Base-by-base conservation (phyloP, 2,797 vertebrate genomes). In the Loriculus beryllinus region DNA sequence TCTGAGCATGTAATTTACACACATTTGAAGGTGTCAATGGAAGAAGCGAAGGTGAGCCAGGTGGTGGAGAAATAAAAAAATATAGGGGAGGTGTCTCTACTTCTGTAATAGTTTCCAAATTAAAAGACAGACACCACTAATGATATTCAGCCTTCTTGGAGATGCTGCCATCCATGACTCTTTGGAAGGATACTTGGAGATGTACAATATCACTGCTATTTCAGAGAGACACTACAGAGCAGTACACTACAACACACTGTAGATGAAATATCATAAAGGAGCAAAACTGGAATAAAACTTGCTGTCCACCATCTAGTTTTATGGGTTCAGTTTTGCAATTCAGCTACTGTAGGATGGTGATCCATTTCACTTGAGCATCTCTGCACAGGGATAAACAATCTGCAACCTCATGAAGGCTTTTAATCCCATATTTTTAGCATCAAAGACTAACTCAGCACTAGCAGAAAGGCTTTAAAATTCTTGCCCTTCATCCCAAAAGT, bases 401-500 rank as follows among this genome's bases (percentile, higher is more conserved):
- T 52, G 31, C 89, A 86, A 10, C 60, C 45, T 69, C 63, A 42
- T 54, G n/a, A 83, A 96, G 79, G 57, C 31, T 92, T 93, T 90
- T 85, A 91, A 80, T 84, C 63, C 85, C 91, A 92, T 95, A 95
- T 94, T 97, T 97, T 97, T 97, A 94, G 77, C 59, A 97, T 94
- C 95, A 97, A 95, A 97, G 83, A 48, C 90, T 91, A 74, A 88
- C 89, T 95, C 96, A 93, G 92, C 95, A 97, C 96, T 97, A 98
- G 93, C 95, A 96, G 96, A 97, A 97, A 98, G 96, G 74, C 59
- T 97, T 97, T 97, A 96, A 98, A 98, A 97, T 95, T 89, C 81
- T 96, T 95, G 51, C 78, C 39, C 57, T 96, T 96, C 78, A 86
- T 95, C 89, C 75, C 69, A 29, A 76, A 96, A 86, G 79, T 72